phyloP scores from a whole-genome alignment of 2,888 invertebrate species.

The Fragum fragum region DNA sequence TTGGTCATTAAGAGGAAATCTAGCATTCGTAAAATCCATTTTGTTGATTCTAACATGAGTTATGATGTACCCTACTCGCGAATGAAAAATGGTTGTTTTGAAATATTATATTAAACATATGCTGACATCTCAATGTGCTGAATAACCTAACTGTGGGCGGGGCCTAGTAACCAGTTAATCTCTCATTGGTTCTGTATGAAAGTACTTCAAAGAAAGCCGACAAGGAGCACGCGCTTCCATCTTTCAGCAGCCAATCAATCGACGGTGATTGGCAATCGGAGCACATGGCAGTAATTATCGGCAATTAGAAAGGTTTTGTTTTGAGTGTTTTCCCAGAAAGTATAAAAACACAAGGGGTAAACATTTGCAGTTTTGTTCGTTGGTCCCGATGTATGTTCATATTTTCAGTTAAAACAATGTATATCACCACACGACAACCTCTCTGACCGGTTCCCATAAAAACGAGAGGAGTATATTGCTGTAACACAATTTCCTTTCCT shows the following conservation, averaged over 20 bases:
- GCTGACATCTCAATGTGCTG: slow-evolving; percentile 47
- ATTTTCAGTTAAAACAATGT: too few species aligned
- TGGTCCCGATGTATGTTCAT: too few species aligned
- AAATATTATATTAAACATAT: slow-evolving; percentile 58
- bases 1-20: slow-evolving; percentile 52
- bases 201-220: slow-evolving; percentile 15
- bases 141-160: slow-evolving; percentile 7
- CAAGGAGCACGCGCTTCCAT: slow-evolving; percentile 50
- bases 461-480: too few species aligned
- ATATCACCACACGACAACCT: too few species aligned
- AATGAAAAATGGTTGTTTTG: slow-evolving; percentile 66
- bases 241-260: slow-evolving; percentile 50
- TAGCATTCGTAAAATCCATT: slow-evolving; percentile 61
- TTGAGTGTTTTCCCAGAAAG: slow-evolving; percentile 15
- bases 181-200: slow-evolving; percentile 10
- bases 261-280: slow-evolving; percentile 10
- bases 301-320: slow-evolving; percentile 33
- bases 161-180: not conserved
- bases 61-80: slow-evolving; percentile 52
- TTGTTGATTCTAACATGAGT: slow-evolving; percentile 53
- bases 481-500: too few species aligned
- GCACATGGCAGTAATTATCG: slow-evolving; percentile 32
- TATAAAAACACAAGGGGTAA: slow-evolving; percentile 15
- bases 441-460: too few species aligned
- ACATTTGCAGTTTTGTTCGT: not conserved